Evolutionary conservation across 2,888 invertebrate genomes (phyloP).

Genomic region (Sphinx pinastri): DNA sequence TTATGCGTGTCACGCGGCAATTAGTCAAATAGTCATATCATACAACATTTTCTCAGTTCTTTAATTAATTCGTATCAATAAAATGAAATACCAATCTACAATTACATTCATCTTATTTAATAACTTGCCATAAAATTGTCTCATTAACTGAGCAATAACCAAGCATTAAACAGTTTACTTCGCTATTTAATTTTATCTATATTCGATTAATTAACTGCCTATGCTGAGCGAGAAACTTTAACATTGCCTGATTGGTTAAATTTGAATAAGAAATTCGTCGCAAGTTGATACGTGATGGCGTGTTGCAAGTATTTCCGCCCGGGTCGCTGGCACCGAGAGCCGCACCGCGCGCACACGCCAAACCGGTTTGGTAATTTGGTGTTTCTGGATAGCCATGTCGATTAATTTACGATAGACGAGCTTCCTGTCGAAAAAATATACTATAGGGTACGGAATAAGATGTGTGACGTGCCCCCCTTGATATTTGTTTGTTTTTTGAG

Average conservation of each 20-base stretch:
- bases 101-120: slow-evolving; percentile 5
- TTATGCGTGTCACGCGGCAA: too few relatives aligned
- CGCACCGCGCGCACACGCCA: slow-evolving; percentile 65
- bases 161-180: slow-evolving; percentile 19
- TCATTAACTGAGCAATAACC: slow-evolving; percentile 12
- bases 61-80: too few relatives aligned
- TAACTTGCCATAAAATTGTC: slow-evolving; percentile 18
- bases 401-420: slow-evolving; percentile 71
- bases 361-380: slow-evolving; percentile 71
- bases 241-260: slow-evolving; percentile 42
- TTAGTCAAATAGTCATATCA: too few relatives aligned
- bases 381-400: slow-evolving; percentile 64
- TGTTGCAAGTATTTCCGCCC: slow-evolving; percentile 56
- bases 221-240: slow-evolving; percentile 4
- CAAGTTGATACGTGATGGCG: slow-evolving; percentile 52
- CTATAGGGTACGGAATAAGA: slow-evolving; percentile 7
- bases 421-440: slow-evolving; percentile 67
- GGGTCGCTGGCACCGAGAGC: slow-evolving; percentile 43
- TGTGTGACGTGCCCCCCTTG: background rate
- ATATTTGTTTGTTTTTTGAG: too few relatives aligned
- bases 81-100: background rate
- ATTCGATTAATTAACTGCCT: slow-evolving; percentile 18
- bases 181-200: slow-evolving; percentile 20
- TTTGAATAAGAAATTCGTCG: slow-evolving; percentile 50
- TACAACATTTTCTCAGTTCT: too few relatives aligned